These are phyloP conservation scores for Sebastes reedi DNA, from an alignment of 2,797 vertebrate genomes.

Conservation along the genomic window DNA sequence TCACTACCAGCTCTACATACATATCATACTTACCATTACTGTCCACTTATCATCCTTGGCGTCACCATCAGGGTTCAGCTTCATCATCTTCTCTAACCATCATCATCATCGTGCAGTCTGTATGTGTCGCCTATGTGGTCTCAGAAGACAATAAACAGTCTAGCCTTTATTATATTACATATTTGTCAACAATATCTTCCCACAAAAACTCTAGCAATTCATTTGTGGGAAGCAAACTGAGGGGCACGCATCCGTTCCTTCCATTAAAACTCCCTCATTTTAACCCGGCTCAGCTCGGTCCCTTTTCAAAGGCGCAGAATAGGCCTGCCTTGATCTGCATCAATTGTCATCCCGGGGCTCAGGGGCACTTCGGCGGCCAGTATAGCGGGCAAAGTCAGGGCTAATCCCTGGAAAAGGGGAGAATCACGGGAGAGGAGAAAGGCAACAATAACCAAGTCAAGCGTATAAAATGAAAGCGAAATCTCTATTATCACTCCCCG, in stretches of 20 bases:
- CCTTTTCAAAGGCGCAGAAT: constrained; percentile 86
- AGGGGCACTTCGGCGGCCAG: constrained; percentile 96
- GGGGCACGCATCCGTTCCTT: constrained; percentile 79
- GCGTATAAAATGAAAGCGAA: constrained; percentile 99
- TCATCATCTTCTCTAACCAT: neutral
- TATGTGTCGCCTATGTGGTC: neutral
- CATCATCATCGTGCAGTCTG: neutral
- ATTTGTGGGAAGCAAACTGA: constrained; percentile 76
- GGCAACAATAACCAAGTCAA: constrained; percentile 99
- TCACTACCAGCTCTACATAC: neutral
- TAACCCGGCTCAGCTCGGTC: constrained; percentile 84
- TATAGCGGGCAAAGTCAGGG: constrained; percentile 97
- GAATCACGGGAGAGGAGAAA: constrained; percentile 98
- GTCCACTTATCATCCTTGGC: neutral
- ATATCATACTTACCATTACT: neutral
- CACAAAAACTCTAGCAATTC: constrained; percentile 62
- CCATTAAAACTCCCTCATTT: constrained; percentile 66
- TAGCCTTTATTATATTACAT: neutral
- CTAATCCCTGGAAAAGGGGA: constrained; percentile 95
- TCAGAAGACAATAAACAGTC: neutral
- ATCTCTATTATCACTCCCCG: constrained; percentile 99
- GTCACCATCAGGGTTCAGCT: neutral
- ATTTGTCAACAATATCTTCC: neutral
- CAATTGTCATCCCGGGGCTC: constrained; percentile 95
- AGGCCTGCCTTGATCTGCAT: constrained; percentile 94